Base-by-base conservation (phyloP, 2,113 vertebrate species). In the Fulmarus glacialis region DNA sequence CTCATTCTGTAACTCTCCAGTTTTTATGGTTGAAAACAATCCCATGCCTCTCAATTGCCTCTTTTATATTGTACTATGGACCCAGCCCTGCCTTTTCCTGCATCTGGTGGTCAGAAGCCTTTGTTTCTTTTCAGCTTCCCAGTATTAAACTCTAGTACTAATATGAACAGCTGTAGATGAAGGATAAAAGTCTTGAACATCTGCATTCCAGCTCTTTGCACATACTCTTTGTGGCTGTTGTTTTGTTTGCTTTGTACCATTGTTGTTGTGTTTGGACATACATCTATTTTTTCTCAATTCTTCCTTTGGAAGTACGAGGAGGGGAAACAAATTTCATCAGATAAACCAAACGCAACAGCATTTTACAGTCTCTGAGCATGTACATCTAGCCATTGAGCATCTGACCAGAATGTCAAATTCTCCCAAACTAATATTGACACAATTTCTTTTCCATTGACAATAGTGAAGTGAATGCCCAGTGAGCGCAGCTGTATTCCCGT, bases 61-160 rank as follows among this genome's bases (percentile, higher is more conserved):
- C 45, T 79, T 52, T 89, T 40, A 70, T 73, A 3, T 64, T 93
- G 71, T 63, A 24, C 43, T 88, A 2, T 58, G 62, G 73, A 59
- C 21, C 10, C 45, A 67, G 23, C 63, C 10, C 27, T 89, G 50
- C 75, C 43, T 93, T 91, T 96, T 96, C 73, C 81, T 97, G 84
- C 64, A 84, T 89, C 75, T 97, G 84, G 60, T 93, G 56, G 42
- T 91, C 90, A 93, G 89, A 84, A 97, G 48, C 60, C 42, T 93
- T 87, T 90, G 55, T 82, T 95, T 94, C 70, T 88, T 62, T 73
- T 53, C 18, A 90, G 43, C 55, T 95, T 85, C 77, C 82, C 48
- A 45, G 30, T 84, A 83, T 81, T 95, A 89, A 80, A 84, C 74
- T 52, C 15, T 27, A 45, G 34, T 36, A 85, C 40, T 60, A 68